Conservation (phyloP, 1,140 invertebrate genomes). For the Brachionus rubens region DNA sequence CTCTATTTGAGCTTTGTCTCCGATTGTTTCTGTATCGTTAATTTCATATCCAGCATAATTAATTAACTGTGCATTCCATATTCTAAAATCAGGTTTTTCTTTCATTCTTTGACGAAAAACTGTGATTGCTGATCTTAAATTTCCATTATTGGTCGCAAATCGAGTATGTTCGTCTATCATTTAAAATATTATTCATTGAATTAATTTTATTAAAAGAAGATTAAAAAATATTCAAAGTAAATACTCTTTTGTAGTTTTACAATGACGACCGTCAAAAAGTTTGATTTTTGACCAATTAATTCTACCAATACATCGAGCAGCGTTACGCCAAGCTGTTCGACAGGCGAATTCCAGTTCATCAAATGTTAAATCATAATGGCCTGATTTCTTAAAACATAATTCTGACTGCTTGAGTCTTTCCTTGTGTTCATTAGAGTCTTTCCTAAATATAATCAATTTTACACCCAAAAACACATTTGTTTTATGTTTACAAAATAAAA, state of each 20-base stretch:
- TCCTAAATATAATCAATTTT: conserved; percentile 52
- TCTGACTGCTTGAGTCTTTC: conserved; percentile 73
- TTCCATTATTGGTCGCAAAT: conserved; percentile 92
- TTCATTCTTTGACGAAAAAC: conserved; percentile 85
- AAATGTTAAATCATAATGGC: conserved; percentile 81
- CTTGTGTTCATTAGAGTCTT: conserved; percentile 57
- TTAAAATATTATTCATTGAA: conserved; percentile 92
- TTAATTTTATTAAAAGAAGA: conserved; percentile 68
- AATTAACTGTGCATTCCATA: conserved; percentile 86
- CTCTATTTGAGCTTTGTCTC: conserved; percentile 68
- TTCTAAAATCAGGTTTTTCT: conserved; percentile 72
- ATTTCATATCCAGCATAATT: conserved; percentile 77
- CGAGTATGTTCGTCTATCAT: conserved; percentile 93
- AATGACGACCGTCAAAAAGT: conserved; percentile 62
- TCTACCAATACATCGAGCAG: conserved; percentile 82
- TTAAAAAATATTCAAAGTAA: neutral
- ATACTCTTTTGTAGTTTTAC: conserved; percentile 47
- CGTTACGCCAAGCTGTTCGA: conserved; percentile 89
- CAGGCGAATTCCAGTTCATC: conserved; percentile 87
- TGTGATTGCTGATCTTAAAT: conserved; percentile 88
- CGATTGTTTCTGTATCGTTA: conserved; percentile 55
- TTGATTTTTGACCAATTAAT: conserved; percentile 94
- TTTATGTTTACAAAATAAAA: neutral
- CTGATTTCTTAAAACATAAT: conserved; percentile 64
- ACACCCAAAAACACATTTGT: neutral